Conservation (phyloP, 2,797 vertebrate genomes). For the Siniperca scherzeri region DNA sequence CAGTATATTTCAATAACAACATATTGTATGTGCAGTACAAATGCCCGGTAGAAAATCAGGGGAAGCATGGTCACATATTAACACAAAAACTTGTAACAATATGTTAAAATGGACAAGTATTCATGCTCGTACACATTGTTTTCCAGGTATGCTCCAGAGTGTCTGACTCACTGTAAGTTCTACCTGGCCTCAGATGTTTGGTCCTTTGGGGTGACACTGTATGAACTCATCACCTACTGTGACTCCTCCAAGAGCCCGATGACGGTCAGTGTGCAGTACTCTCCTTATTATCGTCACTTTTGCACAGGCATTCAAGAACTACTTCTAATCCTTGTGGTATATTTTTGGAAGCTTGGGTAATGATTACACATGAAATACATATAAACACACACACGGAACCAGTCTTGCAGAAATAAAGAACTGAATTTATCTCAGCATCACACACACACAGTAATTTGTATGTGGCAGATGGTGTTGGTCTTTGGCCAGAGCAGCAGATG, state of each 20-base stretch:
- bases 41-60: too few relatives aligned
- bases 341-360: neutral
- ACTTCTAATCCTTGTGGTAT: neutral
- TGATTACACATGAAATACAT: slow-evolving; percentile 7
- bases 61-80: neutral
- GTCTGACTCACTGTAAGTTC: slow-evolving; percentile 94
- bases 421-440: neutral
- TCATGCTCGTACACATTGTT: neutral
- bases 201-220: slow-evolving; percentile 97
- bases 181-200: slow-evolving; percentile 97
- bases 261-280: slow-evolving; percentile 83
- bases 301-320: neutral
- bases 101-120: accelerated
- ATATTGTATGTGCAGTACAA: neutral
- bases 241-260: slow-evolving; percentile 91
- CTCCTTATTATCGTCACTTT: neutral
- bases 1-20: neutral
- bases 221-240: slow-evolving; percentile 97
- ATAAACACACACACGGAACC: neutral
- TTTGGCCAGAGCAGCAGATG: slow-evolving; percentile 69
- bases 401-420: neutral
- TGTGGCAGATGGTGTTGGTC: slow-evolving; percentile 70
- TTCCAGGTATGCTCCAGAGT: slow-evolving; percentile 96
- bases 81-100: neutral
- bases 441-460: slow-evolving; percentile 20